phyloP scores from a whole-genome alignment of 2,888 invertebrate species.

The Ypsolopha scabrella region DNA sequence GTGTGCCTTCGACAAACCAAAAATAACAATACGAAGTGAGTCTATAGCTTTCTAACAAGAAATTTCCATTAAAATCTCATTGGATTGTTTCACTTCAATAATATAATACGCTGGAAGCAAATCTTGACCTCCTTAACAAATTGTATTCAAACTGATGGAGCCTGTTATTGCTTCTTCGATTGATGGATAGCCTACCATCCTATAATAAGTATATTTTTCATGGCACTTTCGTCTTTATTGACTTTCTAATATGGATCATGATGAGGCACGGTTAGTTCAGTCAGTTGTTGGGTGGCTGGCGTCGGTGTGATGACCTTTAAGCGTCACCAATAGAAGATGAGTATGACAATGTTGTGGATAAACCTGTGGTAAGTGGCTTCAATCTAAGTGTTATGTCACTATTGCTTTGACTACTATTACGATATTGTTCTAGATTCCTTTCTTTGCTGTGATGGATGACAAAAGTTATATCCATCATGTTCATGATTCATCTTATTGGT shows the following conservation, averaged over 20 bases:
- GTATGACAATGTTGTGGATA: neutral
- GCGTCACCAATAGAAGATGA: neutral
- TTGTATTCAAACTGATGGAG: no score
- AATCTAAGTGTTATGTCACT: neutral
- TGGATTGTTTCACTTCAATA: no score
- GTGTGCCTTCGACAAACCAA: no score
- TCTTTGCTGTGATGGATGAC: neutral
- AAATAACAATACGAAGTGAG: no score
- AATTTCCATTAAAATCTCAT: no score
- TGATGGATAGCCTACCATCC: neutral
- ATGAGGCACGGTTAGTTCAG: neutral
- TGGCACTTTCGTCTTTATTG: neutral
- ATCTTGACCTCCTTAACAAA: no score
- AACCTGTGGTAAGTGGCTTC: neutral
- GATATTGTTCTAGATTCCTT: neutral
- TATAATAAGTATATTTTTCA: no score
- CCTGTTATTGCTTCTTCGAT: neutral
- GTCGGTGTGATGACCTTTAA: slow-evolving; percentile 5
- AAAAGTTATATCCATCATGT: neutral
- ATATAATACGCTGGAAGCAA: no score
- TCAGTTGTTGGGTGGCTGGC: neutral
- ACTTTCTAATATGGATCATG: neutral
- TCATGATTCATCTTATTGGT: no score
- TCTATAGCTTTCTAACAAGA: no score
- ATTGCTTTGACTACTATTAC: neutral